A percentile compares a stretch with the other conserved stretches of the same genome.
These are phyloP conservation scores for Leucophora obtusa DNA, from an alignment of 2,888 invertebrate genomes.

Conservation along the genomic window DNA sequence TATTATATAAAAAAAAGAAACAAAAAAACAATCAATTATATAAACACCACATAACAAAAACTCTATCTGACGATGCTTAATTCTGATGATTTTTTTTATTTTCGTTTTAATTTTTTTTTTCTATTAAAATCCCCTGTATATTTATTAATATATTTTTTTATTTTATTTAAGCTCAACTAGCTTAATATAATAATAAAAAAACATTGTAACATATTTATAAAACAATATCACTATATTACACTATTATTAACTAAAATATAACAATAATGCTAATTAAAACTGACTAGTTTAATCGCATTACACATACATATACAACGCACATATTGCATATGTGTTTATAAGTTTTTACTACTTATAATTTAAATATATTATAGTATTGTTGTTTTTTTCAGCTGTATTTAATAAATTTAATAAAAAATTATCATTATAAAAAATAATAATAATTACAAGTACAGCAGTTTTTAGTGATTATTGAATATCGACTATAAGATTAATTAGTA, in stretches of 20 bases:
- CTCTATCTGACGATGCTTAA: slow-evolving; percentile 5
- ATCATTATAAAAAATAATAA: slow-evolving; percentile 10
- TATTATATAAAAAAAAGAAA: neutral
- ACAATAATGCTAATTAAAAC: slow-evolving; percentile 17
- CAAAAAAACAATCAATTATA: neutral
- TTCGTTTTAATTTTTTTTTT: slow-evolving; percentile 6
- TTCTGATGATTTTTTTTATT: slow-evolving; percentile 2
- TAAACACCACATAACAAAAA: neutral
- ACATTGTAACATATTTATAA: slow-evolving; percentile 11
- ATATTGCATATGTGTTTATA: neutral
- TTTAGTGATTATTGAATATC: slow-evolving; percentile 60
- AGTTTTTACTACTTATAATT: slow-evolving; percentile 53
- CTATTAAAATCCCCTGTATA: slow-evolving; percentile 13
- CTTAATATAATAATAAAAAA: slow-evolving; percentile 12
- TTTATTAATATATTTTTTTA: slow-evolving; percentile 27
- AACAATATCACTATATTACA: slow-evolving; percentile 21
- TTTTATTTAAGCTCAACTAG: slow-evolving; percentile 16
- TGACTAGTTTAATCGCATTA: slow-evolving; percentile 54
- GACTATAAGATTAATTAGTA: slow-evolving; percentile 56
- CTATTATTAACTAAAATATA: slow-evolving; percentile 19
- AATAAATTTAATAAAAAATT: slow-evolving; percentile 38
- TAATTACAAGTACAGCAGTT: slow-evolving; percentile 45
- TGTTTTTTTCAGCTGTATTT: slow-evolving; percentile 56
- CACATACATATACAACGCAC: neutral
- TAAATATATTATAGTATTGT: slow-evolving; percentile 56